Base-by-base conservation (phyloP, 1,140 invertebrate species). In the Physella acuta region DNA sequence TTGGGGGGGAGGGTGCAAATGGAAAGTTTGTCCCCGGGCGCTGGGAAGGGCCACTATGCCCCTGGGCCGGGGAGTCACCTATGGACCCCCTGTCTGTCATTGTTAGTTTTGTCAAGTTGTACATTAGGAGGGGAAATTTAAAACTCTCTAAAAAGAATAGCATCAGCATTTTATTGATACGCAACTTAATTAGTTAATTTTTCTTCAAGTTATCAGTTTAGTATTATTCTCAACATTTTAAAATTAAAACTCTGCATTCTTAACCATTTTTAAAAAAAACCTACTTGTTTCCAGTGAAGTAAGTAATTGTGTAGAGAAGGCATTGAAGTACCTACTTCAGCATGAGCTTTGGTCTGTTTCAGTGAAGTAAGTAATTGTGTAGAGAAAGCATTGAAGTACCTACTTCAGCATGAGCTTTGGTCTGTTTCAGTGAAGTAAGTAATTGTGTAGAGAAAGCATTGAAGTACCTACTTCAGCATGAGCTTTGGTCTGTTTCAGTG, bases 231-330 rank as follows among this genome's bases (percentile, higher is more conserved):
- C 16, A 16, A 16, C 14, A 20, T 16, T 56, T 16, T 14, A 20
- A 16, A 11, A 56, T 56, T 56, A 16, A 26, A 20, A 56, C 53
- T 56, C 26, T 11, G 11, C 26, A 56, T 26, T 56, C 26, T 56
- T 56, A 28, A 11, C 26, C 26, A 56, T 28, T 56, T 16, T 56
- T 26, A 28, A 56, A 20, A 28, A 56, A 16, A 26, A 26, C 14
- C n/a, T 14, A 24, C n/a, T 24, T 49, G 14, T 34, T 1, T 49
- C 24, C 60, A 65, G 44, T 53, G 62, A 53, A 30, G 1, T 14
- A 30, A 49, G 53, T 24, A 65, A 65, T 49, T 52, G 62, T 24
- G 31, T 52, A 1, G 62, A 65, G 49, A 51, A 24, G n/a, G 56
- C 56, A 34, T n/a, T 58, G 0, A 58, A 58, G 36, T 33, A 34